Evolutionary conservation across 2,113 vertebrate species (phyloP).

Genomic region (Antechinus stuartii): DNA sequence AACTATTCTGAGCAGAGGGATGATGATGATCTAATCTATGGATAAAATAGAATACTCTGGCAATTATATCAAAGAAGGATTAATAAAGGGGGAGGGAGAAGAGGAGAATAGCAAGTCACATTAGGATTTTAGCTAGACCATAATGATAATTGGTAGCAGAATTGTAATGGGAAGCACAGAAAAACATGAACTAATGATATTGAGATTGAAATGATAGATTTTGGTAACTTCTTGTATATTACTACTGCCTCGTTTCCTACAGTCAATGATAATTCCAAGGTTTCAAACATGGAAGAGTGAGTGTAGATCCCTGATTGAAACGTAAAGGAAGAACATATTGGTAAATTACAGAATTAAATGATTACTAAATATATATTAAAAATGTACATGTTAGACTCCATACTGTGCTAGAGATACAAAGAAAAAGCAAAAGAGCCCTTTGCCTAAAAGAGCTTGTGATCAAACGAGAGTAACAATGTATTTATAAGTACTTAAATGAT

Average conservation of each 20-base stretch:
- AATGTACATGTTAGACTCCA: neutral
- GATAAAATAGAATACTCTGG: neutral
- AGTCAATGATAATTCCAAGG: neutral
- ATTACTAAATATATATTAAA: neutral
- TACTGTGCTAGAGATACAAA: neutral
- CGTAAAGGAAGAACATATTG: neutral
- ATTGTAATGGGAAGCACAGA: neutral
- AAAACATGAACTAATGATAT: neutral
- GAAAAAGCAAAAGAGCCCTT: neutral
- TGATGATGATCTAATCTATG: neutral
- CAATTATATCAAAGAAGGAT: neutral
- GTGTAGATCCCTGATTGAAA: neutral
- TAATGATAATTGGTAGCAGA: neutral
- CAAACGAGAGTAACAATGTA: neutral
- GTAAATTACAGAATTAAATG: neutral
- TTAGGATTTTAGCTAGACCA: neutral
- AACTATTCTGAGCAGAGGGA: neutral
- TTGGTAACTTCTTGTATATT: neutral
- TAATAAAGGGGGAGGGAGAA: neutral
- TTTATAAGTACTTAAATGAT: neutral
- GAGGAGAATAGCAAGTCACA: neutral
- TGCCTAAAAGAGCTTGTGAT: neutral
- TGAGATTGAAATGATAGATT: neutral
- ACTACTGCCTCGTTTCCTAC: neutral
- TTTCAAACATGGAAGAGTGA: neutral